Conservation (phyloP, 2,797 vertebrate genomes). For the Somateria mollissima region DNA sequence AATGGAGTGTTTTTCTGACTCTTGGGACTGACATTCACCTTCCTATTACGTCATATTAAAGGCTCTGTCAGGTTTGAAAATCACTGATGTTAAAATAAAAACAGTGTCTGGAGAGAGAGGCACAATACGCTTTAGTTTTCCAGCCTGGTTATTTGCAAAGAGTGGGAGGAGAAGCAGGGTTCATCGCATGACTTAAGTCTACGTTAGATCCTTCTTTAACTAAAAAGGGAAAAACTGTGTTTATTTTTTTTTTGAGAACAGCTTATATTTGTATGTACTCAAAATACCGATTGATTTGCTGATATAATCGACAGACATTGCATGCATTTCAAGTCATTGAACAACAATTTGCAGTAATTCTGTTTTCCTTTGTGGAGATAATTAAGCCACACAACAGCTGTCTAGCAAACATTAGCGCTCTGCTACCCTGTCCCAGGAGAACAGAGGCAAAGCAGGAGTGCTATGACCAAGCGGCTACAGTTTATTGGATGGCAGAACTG, state of each 20-base stretch:
- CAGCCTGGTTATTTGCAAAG: not conserved
- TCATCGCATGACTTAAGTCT: not conserved
- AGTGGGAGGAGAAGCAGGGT: not conserved
- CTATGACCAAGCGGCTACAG: not conserved
- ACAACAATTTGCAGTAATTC: conserved; percentile 23
- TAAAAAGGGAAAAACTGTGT: not conserved
- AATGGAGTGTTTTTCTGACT: conserved; percentile 31
- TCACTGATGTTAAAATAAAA: conserved; percentile 49
- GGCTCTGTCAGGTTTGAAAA: conserved; percentile 51
- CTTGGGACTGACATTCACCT: conserved; percentile 54
- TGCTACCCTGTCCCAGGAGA: conserved; percentile 17
- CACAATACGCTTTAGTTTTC: not conserved
- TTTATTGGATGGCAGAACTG: not conserved
- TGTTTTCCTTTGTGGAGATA: conserved; percentile 29
- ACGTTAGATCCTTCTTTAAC: not conserved
- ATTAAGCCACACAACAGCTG: conserved; percentile 31
- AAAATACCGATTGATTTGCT: conserved; percentile 19
- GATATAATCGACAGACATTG: not conserved
- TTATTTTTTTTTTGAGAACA: conserved; percentile 9
- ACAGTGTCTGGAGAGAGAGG: conserved; percentile 22
- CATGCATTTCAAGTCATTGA: not conserved
- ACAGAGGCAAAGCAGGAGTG: not conserved
- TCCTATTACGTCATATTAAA: conserved; percentile 58
- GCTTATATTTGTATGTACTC: not conserved
- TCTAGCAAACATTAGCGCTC: not conserved